Conservation (phyloP, 2,888 invertebrate species). For the Tortrix viridana region DNA sequence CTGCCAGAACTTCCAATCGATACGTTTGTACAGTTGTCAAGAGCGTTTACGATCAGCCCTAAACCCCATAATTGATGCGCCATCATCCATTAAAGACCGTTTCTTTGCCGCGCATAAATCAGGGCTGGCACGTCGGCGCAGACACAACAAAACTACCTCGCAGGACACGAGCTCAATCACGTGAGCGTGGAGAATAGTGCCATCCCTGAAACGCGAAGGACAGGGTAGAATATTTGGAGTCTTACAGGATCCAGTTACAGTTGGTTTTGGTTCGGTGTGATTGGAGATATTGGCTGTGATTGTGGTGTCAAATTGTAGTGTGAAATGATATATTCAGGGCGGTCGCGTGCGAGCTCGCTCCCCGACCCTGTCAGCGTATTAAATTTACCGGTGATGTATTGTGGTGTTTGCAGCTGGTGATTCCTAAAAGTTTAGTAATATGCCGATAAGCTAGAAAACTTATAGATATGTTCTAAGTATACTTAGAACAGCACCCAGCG, state of each 20-base stretch:
- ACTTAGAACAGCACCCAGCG: too few relatives aligned
- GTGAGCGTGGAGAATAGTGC: slow-evolving; percentile 59
- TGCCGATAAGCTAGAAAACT: too few relatives aligned
- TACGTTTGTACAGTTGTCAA: slow-evolving; percentile 16
- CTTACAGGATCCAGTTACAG: slow-evolving; percentile 45
- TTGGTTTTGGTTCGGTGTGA: slow-evolving; percentile 48
- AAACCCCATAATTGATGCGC: slow-evolving; percentile 61
- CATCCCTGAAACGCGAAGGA: slow-evolving; percentile 43
- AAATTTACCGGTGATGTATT: slow-evolving; percentile 60
- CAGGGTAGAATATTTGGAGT: slow-evolving; percentile 12
- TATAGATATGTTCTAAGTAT: too few relatives aligned
- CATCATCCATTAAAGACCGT: slow-evolving; percentile 57
- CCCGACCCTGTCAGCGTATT: slow-evolving; percentile 64
- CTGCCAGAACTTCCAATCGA: neutral
- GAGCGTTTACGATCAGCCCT: slow-evolving; percentile 41
- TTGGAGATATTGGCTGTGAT: slow-evolving; percentile 50
- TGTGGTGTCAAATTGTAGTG: slow-evolving; percentile 74
- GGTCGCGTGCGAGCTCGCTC: slow-evolving; percentile 71
- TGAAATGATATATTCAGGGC: slow-evolving; percentile 74
- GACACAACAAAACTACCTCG: slow-evolving; percentile 67
- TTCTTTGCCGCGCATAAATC: slow-evolving; percentile 64
- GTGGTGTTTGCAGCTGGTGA: slow-evolving; percentile 23
- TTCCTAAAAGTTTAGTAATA: slow-evolving; percentile 1
- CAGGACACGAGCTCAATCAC: slow-evolving; percentile 68
- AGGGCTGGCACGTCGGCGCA: slow-evolving; percentile 56